Conservation (phyloP, 2,113 vertebrate genomes). For the Peromyscus californicus region DNA sequence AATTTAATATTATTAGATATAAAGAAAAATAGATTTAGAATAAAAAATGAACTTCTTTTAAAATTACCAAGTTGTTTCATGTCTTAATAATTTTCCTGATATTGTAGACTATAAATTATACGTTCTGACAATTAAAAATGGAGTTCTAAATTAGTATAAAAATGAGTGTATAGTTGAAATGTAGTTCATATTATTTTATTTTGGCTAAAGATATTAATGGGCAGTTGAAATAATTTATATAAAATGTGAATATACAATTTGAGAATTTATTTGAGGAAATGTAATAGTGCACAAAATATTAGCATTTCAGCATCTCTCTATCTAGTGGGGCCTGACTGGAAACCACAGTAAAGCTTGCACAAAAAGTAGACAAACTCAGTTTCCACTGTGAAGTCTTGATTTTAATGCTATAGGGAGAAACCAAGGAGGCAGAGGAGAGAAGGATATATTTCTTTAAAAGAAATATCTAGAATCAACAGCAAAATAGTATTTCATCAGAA, state of each 20-base stretch:
- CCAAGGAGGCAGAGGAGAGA: not conserved
- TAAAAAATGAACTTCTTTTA: not conserved
- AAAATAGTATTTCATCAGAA: not conserved
- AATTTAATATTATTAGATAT: not conserved
- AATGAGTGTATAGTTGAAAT: not conserved
- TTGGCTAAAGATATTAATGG: not conserved
- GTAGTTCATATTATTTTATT: constrained; percentile 25
- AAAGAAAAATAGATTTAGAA: not conserved
- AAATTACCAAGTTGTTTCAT: not conserved
- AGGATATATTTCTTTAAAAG: not conserved
- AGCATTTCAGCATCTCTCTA: not conserved
- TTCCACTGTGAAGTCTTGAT: not conserved
- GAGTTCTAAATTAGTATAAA: not conserved
- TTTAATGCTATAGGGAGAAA: not conserved
- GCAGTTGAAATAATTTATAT: not conserved
- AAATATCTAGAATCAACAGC: not conserved
- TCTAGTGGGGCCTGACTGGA: not conserved
- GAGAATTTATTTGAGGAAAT: not conserved
- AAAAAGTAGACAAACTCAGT: not conserved
- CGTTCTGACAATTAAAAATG: not conserved
- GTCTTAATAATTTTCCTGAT: constrained; percentile 7
- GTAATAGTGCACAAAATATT: not conserved
- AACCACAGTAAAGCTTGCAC: not conserved
- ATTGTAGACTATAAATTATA: not conserved
- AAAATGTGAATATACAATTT: not conserved